Conservation (phyloP, 2,113 vertebrate genomes). For the Callospermophilus lateralis region DNA sequence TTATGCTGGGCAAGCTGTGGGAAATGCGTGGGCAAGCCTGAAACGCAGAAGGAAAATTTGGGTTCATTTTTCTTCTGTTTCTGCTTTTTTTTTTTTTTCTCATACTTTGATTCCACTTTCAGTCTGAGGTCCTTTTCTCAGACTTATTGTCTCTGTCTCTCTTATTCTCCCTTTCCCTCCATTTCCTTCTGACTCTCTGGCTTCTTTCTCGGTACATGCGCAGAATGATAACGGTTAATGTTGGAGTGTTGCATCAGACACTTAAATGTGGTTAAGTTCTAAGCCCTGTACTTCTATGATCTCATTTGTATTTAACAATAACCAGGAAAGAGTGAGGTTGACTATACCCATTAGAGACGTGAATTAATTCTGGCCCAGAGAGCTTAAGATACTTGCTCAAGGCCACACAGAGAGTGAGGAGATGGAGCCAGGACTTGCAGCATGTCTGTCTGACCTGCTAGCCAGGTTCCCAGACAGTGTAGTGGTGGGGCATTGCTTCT, state of each 20-base stretch:
- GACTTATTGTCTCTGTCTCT: not conserved
- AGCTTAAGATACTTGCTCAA: not conserved
- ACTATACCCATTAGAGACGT: rapidly evolving
- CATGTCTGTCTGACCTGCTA: too few relatives aligned
- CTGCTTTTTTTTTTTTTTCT: not conserved
- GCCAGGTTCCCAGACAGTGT: rapidly evolving
- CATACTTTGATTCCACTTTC: not conserved
- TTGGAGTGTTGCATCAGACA: not conserved
- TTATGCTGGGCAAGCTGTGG: slow-evolving; percentile 84
- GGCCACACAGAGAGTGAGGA: not conserved
- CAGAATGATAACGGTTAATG: not conserved
- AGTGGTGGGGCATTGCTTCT: rapidly evolving
- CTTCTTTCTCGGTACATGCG: not conserved
- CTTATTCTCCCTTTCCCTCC: not conserved
- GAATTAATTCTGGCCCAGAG: not conserved
- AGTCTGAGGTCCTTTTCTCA: not conserved
- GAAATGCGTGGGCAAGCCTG: slow-evolving; percentile 82
- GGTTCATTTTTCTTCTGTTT: slow-evolving; percentile 48
- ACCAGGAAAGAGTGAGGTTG: not conserved
- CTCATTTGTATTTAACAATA: not conserved
- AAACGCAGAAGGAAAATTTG: slow-evolving; percentile 76
- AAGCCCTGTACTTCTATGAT: not conserved
- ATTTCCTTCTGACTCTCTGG: not conserved
- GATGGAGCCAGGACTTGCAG: not conserved
- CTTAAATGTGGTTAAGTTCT: not conserved